Evolutionary conservation across 2,888 invertebrate species (phyloP).

Genomic region (Eulithis prunata): DNA sequence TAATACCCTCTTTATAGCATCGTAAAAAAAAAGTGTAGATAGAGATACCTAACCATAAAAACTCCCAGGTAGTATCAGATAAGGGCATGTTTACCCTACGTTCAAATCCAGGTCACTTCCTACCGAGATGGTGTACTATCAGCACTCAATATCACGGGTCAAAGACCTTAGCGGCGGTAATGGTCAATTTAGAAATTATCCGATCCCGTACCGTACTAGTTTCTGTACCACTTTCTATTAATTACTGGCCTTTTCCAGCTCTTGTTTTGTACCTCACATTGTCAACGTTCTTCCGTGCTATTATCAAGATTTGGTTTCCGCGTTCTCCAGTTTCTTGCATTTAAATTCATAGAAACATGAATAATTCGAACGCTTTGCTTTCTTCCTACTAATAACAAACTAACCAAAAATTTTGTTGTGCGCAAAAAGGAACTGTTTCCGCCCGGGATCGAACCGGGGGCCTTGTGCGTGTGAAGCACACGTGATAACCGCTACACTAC

Average conservation of each 20-base stretch:
- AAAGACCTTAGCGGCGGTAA: slow-evolving; percentile 54
- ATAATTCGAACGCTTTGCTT: slow-evolving; percentile 23
- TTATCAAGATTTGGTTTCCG: slow-evolving; percentile 58
- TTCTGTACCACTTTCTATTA: slow-evolving; percentile 74
- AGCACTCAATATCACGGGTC: slow-evolving; percentile 49
- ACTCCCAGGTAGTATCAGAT: slow-evolving; percentile 34
- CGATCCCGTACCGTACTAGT: slow-evolving; percentile 61
- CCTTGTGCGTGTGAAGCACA: slow-evolving; percentile 92
- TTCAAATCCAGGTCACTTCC: slow-evolving; percentile 36
- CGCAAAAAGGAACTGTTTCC: slow-evolving; percentile 75
- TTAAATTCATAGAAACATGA: slow-evolving; percentile 32
- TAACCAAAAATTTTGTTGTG: neutral
- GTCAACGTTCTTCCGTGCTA: slow-evolving; percentile 71
- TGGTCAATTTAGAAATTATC: slow-evolving; percentile 69
- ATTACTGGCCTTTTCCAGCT: slow-evolving; percentile 69
- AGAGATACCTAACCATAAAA: slow-evolving; percentile 16
- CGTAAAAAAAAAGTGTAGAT: no score
- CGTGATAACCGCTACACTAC: slow-evolving; percentile 92
- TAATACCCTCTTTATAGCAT: neutral
- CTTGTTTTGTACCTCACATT: slow-evolving; percentile 65
- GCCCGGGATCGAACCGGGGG: slow-evolving; percentile 89
- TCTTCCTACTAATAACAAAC: no score
- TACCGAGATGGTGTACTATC: slow-evolving; percentile 37
- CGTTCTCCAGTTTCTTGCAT: slow-evolving; percentile 30
- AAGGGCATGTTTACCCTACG: slow-evolving; percentile 34